These are phyloP conservation scores for Muscidifurax raptorellus DNA, from an alignment of 1,140 invertebrate species.

Conservation along the genomic window DNA sequence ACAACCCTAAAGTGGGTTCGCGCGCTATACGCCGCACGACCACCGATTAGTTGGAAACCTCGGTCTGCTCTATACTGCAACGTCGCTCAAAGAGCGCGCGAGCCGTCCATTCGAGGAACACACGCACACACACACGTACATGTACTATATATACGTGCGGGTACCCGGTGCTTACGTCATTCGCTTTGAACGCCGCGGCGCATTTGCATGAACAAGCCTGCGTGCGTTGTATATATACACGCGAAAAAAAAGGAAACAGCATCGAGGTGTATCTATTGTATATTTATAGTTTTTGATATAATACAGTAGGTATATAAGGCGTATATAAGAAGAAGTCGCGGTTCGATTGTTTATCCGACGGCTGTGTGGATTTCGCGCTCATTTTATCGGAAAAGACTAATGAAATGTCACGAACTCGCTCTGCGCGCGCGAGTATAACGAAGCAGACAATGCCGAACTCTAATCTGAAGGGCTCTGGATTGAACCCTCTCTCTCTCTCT, in stretches of 20 bases:
- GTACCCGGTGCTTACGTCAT: constrained; percentile 55
- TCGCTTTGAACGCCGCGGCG: constrained; percentile 15
- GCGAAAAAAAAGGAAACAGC: background rate
- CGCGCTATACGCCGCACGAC: constrained; percentile 14
- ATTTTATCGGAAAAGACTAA: constrained; percentile 54
- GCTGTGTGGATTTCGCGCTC: constrained; percentile 21
- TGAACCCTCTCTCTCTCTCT: constrained; percentile 58
- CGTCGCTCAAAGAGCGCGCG: background rate
- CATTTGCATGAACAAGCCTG: constrained; percentile 48
- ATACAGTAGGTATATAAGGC: no score
- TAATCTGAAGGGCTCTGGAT: constrained; percentile 71
- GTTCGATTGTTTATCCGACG: constrained; percentile 2
- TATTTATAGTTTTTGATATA: no score
- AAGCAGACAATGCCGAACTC: constrained; percentile 65
- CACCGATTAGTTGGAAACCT: constrained; percentile 63
- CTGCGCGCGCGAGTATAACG: constrained; percentile 50
- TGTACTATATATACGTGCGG: constrained; percentile 52
- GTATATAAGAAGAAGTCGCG: background rate
- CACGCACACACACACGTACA: constrained; percentile 51
- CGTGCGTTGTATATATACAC: background rate
- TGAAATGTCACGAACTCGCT: constrained; percentile 59
- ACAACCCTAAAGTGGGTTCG: background rate
- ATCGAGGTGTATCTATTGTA: no score
- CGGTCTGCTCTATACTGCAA: constrained; percentile 7
- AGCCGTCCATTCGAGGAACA: constrained; percentile 2